Evolutionary conservation across 2,113 vertebrate genomes (phyloP).

Genomic region (Sakesphorus luctuosus): DNA sequence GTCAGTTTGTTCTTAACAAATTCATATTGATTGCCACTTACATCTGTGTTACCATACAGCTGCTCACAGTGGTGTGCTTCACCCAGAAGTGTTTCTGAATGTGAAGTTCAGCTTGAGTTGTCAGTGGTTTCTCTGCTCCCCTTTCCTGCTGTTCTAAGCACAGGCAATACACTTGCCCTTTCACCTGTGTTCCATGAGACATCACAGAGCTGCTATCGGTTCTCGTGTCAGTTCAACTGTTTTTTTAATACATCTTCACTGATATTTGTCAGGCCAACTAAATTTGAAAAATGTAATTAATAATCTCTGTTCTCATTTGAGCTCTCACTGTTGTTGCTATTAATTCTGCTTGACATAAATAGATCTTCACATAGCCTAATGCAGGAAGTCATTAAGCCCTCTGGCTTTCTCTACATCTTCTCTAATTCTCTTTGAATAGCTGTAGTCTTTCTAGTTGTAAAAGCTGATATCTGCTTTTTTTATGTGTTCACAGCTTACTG

Average conservation of each 20-base stretch:
- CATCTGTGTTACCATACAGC: neutral
- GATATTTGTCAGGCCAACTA: neutral
- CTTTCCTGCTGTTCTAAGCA: neutral
- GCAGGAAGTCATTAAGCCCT: neutral
- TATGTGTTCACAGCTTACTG: neutral
- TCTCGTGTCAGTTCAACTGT: neutral
- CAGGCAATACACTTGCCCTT: fast-evolving
- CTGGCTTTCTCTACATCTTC: neutral
- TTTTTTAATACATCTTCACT: neutral
- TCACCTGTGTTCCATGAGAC: neutral
- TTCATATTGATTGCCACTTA: neutral
- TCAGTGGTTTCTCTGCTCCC: neutral
- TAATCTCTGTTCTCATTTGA: neutral
- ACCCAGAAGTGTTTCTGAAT: neutral
- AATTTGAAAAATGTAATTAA: neutral
- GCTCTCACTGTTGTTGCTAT: neutral
- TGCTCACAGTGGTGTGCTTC: neutral
- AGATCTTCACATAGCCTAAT: neutral
- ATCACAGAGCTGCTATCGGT: neutral
- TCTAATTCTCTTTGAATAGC: neutral
- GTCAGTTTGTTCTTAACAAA: neutral
- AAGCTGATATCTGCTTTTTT: neutral
- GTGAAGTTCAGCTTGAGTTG: neutral
- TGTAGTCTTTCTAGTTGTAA: neutral
- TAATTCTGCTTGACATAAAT: neutral